A percentile compares a stretch with the other conserved stretches of the same genome.
Evolutionary conservation across 2,113 vertebrate genomes (phyloP).

Genomic region (Megaleporinus macrocephalus): DNA sequence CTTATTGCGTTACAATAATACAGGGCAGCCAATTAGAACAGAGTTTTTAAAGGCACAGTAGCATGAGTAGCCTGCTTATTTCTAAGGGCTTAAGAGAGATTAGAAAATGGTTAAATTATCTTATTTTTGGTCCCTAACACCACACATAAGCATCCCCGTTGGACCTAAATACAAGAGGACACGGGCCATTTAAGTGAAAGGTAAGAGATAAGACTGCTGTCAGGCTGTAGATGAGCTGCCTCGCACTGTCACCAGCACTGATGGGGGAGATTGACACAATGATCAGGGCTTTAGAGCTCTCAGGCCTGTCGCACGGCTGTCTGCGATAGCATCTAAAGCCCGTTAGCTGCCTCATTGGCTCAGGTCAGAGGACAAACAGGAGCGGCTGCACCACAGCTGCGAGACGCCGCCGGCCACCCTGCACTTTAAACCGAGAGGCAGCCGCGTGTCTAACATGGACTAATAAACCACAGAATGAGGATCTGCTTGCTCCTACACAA

Average conservation of each 20-base stretch:
- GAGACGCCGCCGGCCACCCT: conserved; percentile 2
- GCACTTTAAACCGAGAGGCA: background rate
- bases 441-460: background rate
- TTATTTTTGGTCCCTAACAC: background rate
- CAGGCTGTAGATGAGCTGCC: conserved; percentile 18
- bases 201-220: background rate
- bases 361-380: conserved; percentile 65
- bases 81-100: too few relatives aligned
- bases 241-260: conserved; percentile 3
- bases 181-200: background rate
- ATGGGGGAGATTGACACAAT: conserved; percentile 60
- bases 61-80: too few relatives aligned
- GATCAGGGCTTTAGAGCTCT: conserved; percentile 55
- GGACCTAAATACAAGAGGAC: too few relatives aligned
- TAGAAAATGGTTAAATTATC: background rate
- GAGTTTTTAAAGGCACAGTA: too few relatives aligned
- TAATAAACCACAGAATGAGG: background rate
- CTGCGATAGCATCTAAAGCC: conserved; percentile 68
- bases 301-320: conserved; percentile 61
- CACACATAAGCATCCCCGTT: background rate
- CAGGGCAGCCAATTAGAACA: too few relatives aligned
- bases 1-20: too few relatives aligned
- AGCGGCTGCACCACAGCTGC: conserved; percentile 51
- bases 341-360: conserved; percentile 75
- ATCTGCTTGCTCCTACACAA: background rate